Evolutionary conservation across 2,888 invertebrate species (phyloP).

Genomic region (Exephanes ischioxanthus): DNA sequence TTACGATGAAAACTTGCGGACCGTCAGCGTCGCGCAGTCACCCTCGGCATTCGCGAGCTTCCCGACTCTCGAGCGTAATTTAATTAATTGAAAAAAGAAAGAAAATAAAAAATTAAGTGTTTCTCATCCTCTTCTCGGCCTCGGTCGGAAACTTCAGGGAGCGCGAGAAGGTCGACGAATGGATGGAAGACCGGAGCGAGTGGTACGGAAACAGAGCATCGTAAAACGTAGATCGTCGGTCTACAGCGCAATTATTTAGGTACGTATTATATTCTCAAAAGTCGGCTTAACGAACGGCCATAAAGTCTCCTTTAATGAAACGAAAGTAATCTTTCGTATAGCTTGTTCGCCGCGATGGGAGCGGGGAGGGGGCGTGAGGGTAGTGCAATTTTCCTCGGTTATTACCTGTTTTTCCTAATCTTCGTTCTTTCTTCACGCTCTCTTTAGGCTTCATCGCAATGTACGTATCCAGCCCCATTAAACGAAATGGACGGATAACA

Average conservation of each 20-base stretch:
- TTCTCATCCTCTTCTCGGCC: neutral
- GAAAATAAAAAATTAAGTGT: neutral
- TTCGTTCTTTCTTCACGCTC: neutral
- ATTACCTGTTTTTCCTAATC: neutral
- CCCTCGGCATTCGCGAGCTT: neutral
- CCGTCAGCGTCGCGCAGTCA: neutral
- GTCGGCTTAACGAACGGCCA: conserved; percentile 15
- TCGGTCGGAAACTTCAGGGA: neutral
- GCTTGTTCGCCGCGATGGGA: neutral
- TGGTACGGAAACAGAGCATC: neutral
- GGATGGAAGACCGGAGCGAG: neutral
- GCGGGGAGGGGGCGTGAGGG: too few species aligned
- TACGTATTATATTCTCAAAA: conserved; percentile 25
- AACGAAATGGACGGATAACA: neutral
- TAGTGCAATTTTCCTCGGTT: neutral
- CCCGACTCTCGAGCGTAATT: neutral
- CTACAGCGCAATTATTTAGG: conserved; percentile 39
- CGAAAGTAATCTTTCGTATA: conserved; percentile 47
- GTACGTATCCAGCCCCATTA: neutral
- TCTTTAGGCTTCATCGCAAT: neutral
- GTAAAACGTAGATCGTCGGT: conserved; percentile 5
- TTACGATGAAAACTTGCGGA: neutral
- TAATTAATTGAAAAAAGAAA: neutral
- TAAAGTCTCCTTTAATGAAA: conserved; percentile 61
- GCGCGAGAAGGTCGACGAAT: neutral